Conservation (phyloP, 2,888 invertebrate genomes). For the Stramonita haemastoma region DNA sequence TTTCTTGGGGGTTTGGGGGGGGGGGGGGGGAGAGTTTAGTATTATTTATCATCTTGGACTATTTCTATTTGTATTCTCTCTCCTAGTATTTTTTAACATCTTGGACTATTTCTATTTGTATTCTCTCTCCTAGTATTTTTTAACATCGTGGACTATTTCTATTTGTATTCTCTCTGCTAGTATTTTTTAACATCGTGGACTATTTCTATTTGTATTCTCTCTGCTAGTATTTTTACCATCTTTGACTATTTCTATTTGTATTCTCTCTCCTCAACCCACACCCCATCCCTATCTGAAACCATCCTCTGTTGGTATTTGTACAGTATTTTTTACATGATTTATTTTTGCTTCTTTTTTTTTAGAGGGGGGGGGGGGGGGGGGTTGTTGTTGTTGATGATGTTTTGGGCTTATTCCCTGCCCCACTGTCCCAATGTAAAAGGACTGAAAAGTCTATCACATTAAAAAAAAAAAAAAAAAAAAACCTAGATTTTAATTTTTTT, state of each 20-base stretch:
- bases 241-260: not conserved
- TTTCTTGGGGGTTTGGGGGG: not conserved
- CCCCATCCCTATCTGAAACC: too few species aligned
- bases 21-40: not conserved
- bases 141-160: not conserved
- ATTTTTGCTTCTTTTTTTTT: not conserved
- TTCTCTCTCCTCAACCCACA: not conserved
- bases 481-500: too few species aligned
- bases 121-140: not conserved
- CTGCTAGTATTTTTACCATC: too few species aligned
- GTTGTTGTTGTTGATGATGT: too few species aligned
- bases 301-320: not conserved
- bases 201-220: not conserved
- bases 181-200: not conserved
- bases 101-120: not conserved
- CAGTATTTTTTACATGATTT: not conserved
- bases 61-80: not conserved
- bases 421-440: too few species aligned
- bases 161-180: not conserved
- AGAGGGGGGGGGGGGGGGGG: not conserved
- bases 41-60: not conserved
- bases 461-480: too few species aligned
- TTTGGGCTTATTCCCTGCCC: too few species aligned
- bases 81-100: not conserved
- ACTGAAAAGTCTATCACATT: too few species aligned